phyloP scores from a whole-genome alignment of 2,888 invertebrate genomes.

The Drosophila quinaria region DNA sequence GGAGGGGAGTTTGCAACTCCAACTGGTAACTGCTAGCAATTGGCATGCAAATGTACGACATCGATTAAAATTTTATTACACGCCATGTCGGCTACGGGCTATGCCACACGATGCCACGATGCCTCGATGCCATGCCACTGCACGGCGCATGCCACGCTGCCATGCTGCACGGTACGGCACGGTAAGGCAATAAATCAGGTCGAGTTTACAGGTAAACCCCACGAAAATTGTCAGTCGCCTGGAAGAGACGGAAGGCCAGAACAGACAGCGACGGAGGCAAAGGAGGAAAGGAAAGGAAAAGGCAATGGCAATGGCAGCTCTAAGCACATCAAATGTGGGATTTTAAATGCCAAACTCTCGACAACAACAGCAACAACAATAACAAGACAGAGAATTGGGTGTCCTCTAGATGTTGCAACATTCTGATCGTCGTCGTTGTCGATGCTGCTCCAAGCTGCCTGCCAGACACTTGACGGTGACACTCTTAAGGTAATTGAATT shows the following conservation, averaged over 20 bases:
- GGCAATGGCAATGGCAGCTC: constrained; percentile 34
- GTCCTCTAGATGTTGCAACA: constrained; percentile 29
- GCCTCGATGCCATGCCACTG: constrained; percentile 40
- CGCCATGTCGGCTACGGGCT: constrained; percentile 69
- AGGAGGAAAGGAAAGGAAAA: constrained; percentile 14
- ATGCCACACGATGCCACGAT: constrained; percentile 17
- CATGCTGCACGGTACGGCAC: constrained; percentile 7
- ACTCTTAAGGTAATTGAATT: constrained; percentile 84
- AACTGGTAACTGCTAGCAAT: constrained; percentile 65
- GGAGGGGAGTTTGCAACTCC: constrained; percentile 10
- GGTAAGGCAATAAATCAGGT: constrained; percentile 76
- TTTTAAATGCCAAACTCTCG: constrained; percentile 77
- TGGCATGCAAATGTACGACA: constrained; percentile 82
- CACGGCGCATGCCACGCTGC: constrained; percentile 12
- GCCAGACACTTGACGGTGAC: constrained; percentile 76
- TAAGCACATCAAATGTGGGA: constrained; percentile 81
- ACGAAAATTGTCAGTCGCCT: constrained; percentile 75
- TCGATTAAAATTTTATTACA: constrained; percentile 83
- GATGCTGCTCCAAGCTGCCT: constrained; percentile 36
- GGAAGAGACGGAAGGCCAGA: constrained; percentile 19
- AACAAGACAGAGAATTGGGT: constrained; percentile 14
- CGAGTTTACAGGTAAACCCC: constrained; percentile 80
- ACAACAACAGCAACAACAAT: constrained; percentile 46
- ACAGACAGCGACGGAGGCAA: constrained; percentile 29
- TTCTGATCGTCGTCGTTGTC: constrained; percentile 17